A percentile compares a stretch with the other conserved stretches of the same genome.
Conservation (phyloP, 2,113 vertebrate species). For the Sinosuthora webbiana region DNA sequence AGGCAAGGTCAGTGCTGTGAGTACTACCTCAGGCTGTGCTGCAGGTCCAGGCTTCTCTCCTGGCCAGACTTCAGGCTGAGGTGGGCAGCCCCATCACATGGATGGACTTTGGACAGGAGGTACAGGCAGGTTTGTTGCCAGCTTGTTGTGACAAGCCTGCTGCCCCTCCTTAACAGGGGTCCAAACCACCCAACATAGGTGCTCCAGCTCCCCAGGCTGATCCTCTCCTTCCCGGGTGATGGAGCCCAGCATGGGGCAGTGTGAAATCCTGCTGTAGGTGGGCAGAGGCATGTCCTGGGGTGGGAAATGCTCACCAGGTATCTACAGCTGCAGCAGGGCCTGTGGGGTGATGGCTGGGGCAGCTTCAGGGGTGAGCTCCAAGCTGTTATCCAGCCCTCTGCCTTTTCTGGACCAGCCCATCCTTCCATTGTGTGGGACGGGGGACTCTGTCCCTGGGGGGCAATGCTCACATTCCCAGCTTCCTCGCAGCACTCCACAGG, state of each 20-base stretch:
- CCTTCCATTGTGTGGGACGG: neutral
- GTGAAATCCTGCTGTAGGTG: fast-evolving
- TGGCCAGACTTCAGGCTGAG: neutral
- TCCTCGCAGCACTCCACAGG: neutral
- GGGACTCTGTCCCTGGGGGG: neutral
- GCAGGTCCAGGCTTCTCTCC: neutral
- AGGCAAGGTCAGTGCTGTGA: neutral
- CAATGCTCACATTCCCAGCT: neutral
- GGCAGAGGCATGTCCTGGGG: neutral
- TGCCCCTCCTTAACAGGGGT: neutral
- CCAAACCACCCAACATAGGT: neutral
- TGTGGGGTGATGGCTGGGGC: neutral
- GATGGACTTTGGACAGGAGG: neutral
- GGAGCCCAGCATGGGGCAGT: fast-evolving
- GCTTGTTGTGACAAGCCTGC: neutral
- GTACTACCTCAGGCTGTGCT: neutral
- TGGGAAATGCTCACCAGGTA: fast-evolving
- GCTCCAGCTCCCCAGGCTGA: neutral
- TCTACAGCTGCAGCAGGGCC: neutral
- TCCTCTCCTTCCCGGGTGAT: neutral
- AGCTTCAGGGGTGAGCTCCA: neutral
- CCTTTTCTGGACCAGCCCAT: neutral
- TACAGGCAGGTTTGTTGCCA: neutral
- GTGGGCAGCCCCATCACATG: neutral
- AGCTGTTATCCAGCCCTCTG: neutral